Base-by-base conservation (phyloP, 2,113 vertebrate genomes). In the Sebastes fasciatus region DNA sequence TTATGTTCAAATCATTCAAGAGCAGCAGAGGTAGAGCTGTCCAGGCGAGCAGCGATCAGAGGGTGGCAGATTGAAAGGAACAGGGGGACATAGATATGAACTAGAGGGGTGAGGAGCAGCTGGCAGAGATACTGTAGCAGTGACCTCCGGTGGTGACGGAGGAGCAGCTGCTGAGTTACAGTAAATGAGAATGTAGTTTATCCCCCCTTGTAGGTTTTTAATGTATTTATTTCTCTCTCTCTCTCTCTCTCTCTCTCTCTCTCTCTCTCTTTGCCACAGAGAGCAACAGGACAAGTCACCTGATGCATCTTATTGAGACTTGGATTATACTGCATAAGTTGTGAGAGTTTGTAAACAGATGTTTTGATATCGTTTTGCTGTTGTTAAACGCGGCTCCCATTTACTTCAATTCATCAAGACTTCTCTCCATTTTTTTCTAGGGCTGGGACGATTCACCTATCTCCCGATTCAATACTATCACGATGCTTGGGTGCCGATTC, bases 91-190 rank as follows among this genome's bases (percentile, higher is more conserved):
- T 1, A 16, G 58, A 26, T 60, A 60, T 16, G 26, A 42, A 34
- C 5, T 7, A 3, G 23, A 40, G 21, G 17, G 23, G 7, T 0
- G 13, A 61, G 58, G 49, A 69, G 71, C 63, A 16, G 49, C 57
- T 74, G 58, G 14, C 13, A 5, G 46, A 73, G 74, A 81, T 62
- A 26, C 23, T 23, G 23, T 23, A 63, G 40, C 61, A 3, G 72
- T 12, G 65, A 79, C 57, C 76, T 79, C 70, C 82, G 5, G 48
- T 13, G 13, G 49, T 49, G 12, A 13, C 48, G 4, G 48, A 19
- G 52, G 52, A 0, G 62, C 34, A 19, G 49, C 16, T 40, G 14
- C 45, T 73, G 73, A 67, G 61, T 4, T 21, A 0, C 0, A 61
- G 6, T 12, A 43, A 61, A 51, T 4, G 9, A 9, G 12, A 17